Conservation (phyloP, 2,113 vertebrate species). For the Proteles cristata region DNA sequence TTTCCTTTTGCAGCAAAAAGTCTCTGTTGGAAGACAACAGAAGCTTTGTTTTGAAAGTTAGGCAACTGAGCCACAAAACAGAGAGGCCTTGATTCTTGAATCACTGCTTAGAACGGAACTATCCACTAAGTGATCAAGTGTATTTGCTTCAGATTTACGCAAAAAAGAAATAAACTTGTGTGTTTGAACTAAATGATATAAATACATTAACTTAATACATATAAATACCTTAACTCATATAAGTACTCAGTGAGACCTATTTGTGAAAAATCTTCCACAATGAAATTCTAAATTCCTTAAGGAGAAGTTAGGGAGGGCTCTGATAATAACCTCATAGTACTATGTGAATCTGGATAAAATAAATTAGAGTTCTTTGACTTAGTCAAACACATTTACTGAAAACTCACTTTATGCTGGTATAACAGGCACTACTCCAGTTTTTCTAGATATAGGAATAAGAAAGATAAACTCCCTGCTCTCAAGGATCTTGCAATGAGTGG, state of each 20-base stretch:
- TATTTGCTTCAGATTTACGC: background rate
- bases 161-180: background rate
- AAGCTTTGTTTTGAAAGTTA: background rate
- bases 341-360: background rate
- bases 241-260: background rate
- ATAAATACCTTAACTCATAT: background rate
- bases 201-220: background rate
- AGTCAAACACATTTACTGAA: slow-evolving; percentile 12
- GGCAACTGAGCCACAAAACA: background rate
- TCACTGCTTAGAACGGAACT: background rate
- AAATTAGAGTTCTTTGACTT: background rate
- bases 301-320: background rate
- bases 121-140: background rate
- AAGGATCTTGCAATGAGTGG: background rate
- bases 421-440: background rate
- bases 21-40: background rate
- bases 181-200: background rate
- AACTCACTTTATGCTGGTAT: background rate
- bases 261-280: background rate
- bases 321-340: background rate
- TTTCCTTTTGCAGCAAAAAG: background rate
- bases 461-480: background rate
- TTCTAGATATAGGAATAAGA: background rate
- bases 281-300: slow-evolving; percentile 27
- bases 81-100: background rate